Base-by-base conservation (phyloP, 2,113 vertebrate genomes). In the Rana temporaria region DNA sequence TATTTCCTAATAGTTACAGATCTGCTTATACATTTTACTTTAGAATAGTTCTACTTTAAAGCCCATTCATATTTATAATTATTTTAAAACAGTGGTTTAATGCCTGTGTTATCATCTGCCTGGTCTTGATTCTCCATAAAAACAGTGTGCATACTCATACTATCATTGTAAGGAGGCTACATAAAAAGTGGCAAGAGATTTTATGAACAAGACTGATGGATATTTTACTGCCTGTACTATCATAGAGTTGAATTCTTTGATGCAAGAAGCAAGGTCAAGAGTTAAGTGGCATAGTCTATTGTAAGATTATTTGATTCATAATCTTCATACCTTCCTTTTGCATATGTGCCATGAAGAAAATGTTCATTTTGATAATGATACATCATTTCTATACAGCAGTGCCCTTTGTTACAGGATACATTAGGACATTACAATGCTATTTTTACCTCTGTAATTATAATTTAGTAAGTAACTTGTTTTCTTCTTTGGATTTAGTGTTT, bases 171-270 rank as follows among this genome's bases (percentile, higher is more conserved):
- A 26, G 12, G 14, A 53, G 20, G 55, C 69, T 71, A 71, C 24
- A 55, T 71, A 71, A 71, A 26, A 16, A 55, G 55, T 30, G 48
- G 69, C 15, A 26, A 53, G 48, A 70, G 42, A 70, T 70, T 70
- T 24, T 48, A 53, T 70, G 42, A 70, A 70, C 53, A 70, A 53
- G 48, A 71, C 48, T 71, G 48, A 71, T 55, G 22, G 26, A 71
- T 71, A 26, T 71, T 71, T 55, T 30, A 71, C 69, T 71, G 69
- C 26, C 52, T 55, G 48, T 30, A 55, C 26, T 71, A 32, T 71
- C 22, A 17, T 17, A 0, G 20, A 26, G 8, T 48, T 18, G 18
- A 55, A 71, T 71, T 12, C 22, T 71, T 11, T 55, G 52, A 52
- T 52, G 30, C 15, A 18, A 55, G 20, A 16, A 55, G 20, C 52